These are phyloP conservation scores for Hydrozoanthus tunicans DNA, from an alignment of 64 coral and sea anemone genomes.

Conservation along the genomic window DNA sequence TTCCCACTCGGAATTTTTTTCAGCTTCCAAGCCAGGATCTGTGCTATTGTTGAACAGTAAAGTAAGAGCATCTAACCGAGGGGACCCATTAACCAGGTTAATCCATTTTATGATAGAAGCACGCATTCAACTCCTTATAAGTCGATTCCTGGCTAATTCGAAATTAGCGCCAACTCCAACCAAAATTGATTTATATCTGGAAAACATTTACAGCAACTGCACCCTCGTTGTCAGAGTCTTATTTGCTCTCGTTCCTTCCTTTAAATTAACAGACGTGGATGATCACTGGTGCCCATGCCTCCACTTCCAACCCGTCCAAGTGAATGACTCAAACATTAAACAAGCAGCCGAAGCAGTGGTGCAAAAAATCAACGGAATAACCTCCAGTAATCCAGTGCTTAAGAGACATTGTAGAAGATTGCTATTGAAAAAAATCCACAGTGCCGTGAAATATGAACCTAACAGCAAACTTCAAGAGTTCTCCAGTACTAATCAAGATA, in stretches of 20 bases:
- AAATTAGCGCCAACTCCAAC: no score
- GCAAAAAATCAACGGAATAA: slow-evolving; percentile 66
- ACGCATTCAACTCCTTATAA: no score
- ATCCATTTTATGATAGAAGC: no score
- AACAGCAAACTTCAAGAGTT: slow-evolving; percentile 82
- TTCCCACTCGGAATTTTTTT: no score
- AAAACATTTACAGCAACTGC: no score
- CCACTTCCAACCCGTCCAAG: slow-evolving; percentile 60
- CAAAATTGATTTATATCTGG: no score
- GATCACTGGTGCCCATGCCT: slow-evolving; percentile 93
- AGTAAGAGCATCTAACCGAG: no score
- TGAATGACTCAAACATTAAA: slow-evolving; percentile 10
- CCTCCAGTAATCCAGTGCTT: slow-evolving; percentile 42
- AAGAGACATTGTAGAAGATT: slow-evolving; percentile 55
- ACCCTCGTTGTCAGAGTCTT: background rate
- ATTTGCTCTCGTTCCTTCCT: background rate
- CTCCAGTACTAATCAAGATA: slow-evolving; percentile 79
- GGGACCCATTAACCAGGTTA: no score
- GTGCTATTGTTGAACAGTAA: no score
- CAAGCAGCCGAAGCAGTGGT: slow-evolving; percentile 56
- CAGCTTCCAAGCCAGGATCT: no score
- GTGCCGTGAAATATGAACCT: slow-evolving; percentile 57
- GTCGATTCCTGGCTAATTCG: no score
- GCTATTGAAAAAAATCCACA: slow-evolving; percentile 57
- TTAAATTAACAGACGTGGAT: slow-evolving; percentile 48